Conservation (phyloP, 2,113 vertebrate genomes). For the Naja naja region DNA sequence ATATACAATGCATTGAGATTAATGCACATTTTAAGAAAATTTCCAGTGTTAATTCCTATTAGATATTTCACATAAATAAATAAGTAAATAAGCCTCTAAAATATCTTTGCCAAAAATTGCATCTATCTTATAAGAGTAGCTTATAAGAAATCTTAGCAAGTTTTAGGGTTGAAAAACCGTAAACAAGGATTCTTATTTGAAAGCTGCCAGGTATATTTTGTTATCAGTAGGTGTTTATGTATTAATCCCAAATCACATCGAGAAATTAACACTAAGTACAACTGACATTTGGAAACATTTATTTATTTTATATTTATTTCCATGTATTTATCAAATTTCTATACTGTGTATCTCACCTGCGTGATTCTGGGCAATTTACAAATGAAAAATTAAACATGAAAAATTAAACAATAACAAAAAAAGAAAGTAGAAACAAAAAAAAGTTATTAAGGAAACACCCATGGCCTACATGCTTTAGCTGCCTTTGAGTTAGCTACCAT, state of each 20-base stretch:
- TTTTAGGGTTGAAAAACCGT: neutral
- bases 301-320: too few relatives aligned
- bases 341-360: too few relatives aligned
- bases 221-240: neutral
- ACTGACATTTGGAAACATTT: neutral
- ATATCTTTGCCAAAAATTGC: neutral
- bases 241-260: neutral
- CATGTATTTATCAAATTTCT: too few relatives aligned
- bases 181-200: neutral
- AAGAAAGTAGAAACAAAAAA: neutral
- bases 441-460: neutral
- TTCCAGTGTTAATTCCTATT: neutral
- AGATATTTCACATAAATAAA: neutral
- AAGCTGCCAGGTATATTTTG: neutral
- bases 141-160: neutral
- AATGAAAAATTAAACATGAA: too few relatives aligned
- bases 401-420: neutral
- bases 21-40: neutral
- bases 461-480: neutral
- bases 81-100: neutral
- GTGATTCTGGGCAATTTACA: too few relatives aligned
- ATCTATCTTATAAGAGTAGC: neutral
- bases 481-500: neutral
- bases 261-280: neutral
- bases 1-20: neutral